Base-by-base conservation (phyloP, 2,888 invertebrate species). In the Drosophila meridionalis region DNA sequence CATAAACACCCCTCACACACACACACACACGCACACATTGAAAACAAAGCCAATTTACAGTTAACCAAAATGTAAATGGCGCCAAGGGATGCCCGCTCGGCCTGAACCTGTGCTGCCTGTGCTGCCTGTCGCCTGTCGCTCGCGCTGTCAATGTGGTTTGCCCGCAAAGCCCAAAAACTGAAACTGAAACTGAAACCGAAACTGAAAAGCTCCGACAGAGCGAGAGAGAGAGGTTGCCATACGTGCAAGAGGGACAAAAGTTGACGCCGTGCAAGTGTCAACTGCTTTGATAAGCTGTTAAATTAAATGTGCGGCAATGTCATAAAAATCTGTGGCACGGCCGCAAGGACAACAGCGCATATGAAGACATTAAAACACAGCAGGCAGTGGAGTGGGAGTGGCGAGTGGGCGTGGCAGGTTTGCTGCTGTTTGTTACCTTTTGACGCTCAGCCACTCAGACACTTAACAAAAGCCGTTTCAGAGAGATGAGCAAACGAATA, bases 201-300 rank as follows among this genome's bases (percentile, higher is more conserved):
- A 47, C 47, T 47, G 47, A 47, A 47, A 36, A 52, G 52, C 34
- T 34, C 1, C 52, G 34, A 20, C 50, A 14, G 56, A n/a, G 30
- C 1, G 30, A 6, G 26, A 26, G 52, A 14, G 20, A 12, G 26
- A 7, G 38, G 36, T 3, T 11, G 20, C 43, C 4, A 11, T 52
- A 26, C 14, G n/a, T 28, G 56, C 8, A 12, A 40, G 20, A 1
- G 38, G 3, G 43, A 42, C 2, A 5, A 3, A 38, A 30, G 38
- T 34, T 43, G 28, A 26, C 34, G 45, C 50, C 60, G 67, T 55
- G 76, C 66, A 77, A 81, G 88, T 87, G 88, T 76, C 81, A 87
- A 85, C 81, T 88, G 83, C 84, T 78, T 87, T 90, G 89, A 85
- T 88, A 89, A 88, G 83, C 70, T 81, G 70, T 81, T 85, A 90